Evolutionary conservation across 2,113 vertebrate species (phyloP).

Genomic region (Cyprinodon variegatus): DNA sequence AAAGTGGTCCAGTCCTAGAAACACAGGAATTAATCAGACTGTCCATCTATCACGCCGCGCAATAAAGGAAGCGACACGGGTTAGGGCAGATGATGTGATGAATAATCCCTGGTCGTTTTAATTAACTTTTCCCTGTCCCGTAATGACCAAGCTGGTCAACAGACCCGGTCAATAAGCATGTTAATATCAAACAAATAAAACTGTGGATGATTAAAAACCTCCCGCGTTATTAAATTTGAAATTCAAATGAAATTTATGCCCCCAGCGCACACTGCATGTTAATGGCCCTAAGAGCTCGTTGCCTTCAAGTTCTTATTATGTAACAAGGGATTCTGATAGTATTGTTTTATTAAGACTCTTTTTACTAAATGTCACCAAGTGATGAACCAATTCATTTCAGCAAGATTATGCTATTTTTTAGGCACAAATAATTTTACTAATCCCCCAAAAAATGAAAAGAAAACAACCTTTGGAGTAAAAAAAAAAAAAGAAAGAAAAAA

Average conservation of each 20-base stretch:
- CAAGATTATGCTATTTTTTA: slow-evolving; percentile 44
- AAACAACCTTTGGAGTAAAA: neutral
- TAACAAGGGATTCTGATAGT: slow-evolving; percentile 57
- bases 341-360: slow-evolving; percentile 20
- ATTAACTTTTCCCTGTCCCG: slow-evolving; percentile 99
- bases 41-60: slow-evolving; percentile 95
- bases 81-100: slow-evolving; percentile 99
- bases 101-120: slow-evolving; percentile 99
- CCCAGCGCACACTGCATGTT: slow-evolving; percentile 90
- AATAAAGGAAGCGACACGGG: slow-evolving; percentile 98
- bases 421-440: slow-evolving; percentile 43
- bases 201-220: slow-evolving; percentile 99
- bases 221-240: slow-evolving; percentile 99
- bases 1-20: slow-evolving; percentile 95
- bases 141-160: slow-evolving; percentile 99
- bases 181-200: slow-evolving; percentile 99
- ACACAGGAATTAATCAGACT: slow-evolving; percentile 98
- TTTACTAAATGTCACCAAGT: slow-evolving; percentile 63
- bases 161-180: slow-evolving; percentile 99
- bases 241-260: slow-evolving; percentile 99
- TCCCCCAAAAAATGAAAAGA: slow-evolving; percentile 6
- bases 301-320: slow-evolving; percentile 64
- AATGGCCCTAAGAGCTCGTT: slow-evolving; percentile 80
- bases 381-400: slow-evolving; percentile 56
- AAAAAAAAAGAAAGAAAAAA: neutral